Evolutionary conservation across 2,888 invertebrate genomes (phyloP), one percentile per base, ranked within the genome.

Genomic region (Epinotia brunnichana): DNA sequence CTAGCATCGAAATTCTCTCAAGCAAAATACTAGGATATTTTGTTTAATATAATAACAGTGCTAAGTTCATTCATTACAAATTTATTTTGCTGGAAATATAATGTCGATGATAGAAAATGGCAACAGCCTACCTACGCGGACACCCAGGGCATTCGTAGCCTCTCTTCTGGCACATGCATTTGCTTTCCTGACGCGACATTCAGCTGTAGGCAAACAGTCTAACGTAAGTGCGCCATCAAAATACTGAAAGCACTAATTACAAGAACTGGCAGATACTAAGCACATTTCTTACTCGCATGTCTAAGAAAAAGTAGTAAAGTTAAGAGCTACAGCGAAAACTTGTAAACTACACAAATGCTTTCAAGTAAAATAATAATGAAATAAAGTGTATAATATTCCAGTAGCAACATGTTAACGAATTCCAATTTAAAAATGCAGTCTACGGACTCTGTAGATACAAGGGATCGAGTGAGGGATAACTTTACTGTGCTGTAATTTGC

Each of bases 81-180:
- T 35, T 35, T 53, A 53, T 53, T 53, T 10, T 24, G 54, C 24
- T 2, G 21, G 54, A 54, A 54, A 11, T n/a, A 48, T 13, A 11
- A 11, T 54, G 21, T 54, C 21, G 54, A 13, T 9, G 54, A 13
- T 54, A 54, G 13, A 13, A 13, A 4, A 3, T 24, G 17, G 11
- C 15, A 21, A 56, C 21, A 9, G 56, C 48, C 62, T 62, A 66
- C 53, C 61, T 70, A 70, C 63, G 72, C 53, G 56, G 69, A 69
- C 74, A 72, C 61, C 57, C 75, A 41, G 74, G 74, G 62, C 74
- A 69, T 29, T 59, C 67, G 57, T 29, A 24, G 41, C 54, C 67
- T 48, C 48, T 59, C 57, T 17, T 57, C 67, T 59, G 67, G 29
- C 56, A 67, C 44, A 29, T 17, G 48, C 67, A 68, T 29, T 29